Conservation (phyloP, 2,888 invertebrate genomes). For the Polylopha cassiicola region DNA sequence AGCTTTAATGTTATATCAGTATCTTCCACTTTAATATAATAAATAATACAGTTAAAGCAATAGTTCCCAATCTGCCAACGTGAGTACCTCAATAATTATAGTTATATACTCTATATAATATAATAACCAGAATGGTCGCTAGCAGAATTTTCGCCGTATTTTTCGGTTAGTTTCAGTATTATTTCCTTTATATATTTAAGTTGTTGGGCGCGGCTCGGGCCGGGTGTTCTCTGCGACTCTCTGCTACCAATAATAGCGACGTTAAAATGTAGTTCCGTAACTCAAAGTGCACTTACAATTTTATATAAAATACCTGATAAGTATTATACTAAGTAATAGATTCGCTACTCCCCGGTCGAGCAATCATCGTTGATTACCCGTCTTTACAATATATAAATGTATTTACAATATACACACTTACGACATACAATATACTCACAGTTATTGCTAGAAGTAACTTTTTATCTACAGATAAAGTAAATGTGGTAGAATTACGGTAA, state of each 20-base stretch:
- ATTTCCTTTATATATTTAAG: slow-evolving; percentile 44
- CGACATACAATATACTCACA: slow-evolving; percentile 67
- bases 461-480: slow-evolving; percentile 67
- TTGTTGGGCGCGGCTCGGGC: slow-evolving; percentile 15
- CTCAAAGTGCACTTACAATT: slow-evolving; percentile 74
- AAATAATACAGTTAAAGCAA: slow-evolving; percentile 58
- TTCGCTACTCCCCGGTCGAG: slow-evolving; percentile 49
- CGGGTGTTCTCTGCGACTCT: slow-evolving; percentile 23
- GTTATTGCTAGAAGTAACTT: slow-evolving; percentile 67
- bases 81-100: slow-evolving; percentile 70
- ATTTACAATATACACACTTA: slow-evolving; percentile 73
- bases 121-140: slow-evolving; percentile 14
- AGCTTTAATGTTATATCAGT: slow-evolving; percentile 74
- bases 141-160: slow-evolving; percentile 4
- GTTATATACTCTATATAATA: slow-evolving; percentile 26
- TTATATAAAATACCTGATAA: slow-evolving; percentile 54
- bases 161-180: slow-evolving; percentile 18
- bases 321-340: slow-evolving; percentile 41
- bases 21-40: slow-evolving; percentile 68
- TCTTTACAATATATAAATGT: slow-evolving; percentile 68
- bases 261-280: slow-evolving; percentile 66
- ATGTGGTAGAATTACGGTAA: slow-evolving; percentile 48
- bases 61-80: slow-evolving; percentile 65
- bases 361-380: slow-evolving; percentile 56
- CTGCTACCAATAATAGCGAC: slow-evolving; percentile 42